Conservation (phyloP, 2,797 vertebrate species). For the Bovichtus diacanthus region DNA sequence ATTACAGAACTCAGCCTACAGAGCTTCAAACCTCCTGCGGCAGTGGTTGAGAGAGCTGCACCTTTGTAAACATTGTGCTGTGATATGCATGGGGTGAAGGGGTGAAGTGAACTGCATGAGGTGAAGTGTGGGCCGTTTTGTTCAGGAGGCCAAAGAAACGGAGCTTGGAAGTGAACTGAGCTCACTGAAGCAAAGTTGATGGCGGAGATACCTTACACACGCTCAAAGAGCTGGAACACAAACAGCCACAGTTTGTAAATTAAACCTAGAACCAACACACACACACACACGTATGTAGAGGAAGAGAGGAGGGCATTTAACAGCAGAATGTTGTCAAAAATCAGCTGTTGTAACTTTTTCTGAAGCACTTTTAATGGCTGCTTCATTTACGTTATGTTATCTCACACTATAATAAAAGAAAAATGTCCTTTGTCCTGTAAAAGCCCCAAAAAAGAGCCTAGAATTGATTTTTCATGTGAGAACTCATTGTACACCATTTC, state of each 20-base stretch:
- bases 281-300: neutral
- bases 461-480: neutral
- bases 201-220: slow-evolving; percentile 79
- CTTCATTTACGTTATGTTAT: neutral
- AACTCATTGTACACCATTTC: slow-evolving; percentile 25
- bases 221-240: slow-evolving; percentile 82
- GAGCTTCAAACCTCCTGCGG: slow-evolving; percentile 1
- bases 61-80: slow-evolving; percentile 73
- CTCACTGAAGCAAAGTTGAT: slow-evolving; percentile 75
- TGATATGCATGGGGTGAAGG: slow-evolving; percentile 69
- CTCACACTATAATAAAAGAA: neutral
- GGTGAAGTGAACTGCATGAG: slow-evolving; percentile 72
- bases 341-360: slow-evolving; percentile 23
- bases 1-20: slow-evolving; percentile 9
- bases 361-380: neutral
- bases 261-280: slow-evolving; percentile 54
- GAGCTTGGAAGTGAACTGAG: slow-evolving; percentile 66
- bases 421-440: neutral
- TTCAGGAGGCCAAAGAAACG: slow-evolving; percentile 65
- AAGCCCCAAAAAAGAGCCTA: neutral
- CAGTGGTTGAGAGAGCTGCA: slow-evolving; percentile 41
- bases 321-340: neutral
- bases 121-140: slow-evolving; percentile 78
- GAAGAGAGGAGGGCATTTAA: neutral
- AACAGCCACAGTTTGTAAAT: slow-evolving; percentile 81